These are phyloP conservation scores for Bradypodion ventrale DNA, from an alignment of 2,797 vertebrate genomes.

Conservation along the genomic window DNA sequence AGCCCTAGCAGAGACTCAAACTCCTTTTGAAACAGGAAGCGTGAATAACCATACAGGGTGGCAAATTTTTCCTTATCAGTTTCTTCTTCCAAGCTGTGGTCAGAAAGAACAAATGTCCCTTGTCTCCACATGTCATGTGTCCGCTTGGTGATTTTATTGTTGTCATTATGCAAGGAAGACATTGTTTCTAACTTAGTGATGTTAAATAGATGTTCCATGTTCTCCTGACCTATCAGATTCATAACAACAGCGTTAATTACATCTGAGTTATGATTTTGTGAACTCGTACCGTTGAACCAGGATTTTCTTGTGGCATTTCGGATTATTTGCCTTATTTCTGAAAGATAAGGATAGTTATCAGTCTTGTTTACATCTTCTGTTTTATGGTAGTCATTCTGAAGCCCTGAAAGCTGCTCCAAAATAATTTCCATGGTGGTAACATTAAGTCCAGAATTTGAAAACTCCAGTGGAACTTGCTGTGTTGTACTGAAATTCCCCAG, in stretches of 20 bases:
- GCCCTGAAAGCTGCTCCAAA: neutral
- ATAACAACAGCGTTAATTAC: neutral
- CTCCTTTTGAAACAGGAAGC: conserved; percentile 44
- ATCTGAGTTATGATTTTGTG: conserved; percentile 1
- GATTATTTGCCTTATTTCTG: neutral
- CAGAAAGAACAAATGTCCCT: conserved; percentile 55
- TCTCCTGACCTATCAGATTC: neutral
- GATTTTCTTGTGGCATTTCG: neutral
- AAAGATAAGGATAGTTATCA: neutral
- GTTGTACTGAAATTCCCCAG: neutral
- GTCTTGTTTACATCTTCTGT: neutral
- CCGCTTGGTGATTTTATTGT: conserved; percentile 41
- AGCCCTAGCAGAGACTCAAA: conserved; percentile 15
- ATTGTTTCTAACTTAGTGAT: conserved; percentile 57
- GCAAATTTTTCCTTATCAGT: conserved; percentile 53
- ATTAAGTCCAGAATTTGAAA: conserved; percentile 7
- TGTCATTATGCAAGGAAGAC: conserved; percentile 52
- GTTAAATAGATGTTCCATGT: conserved; percentile 34
- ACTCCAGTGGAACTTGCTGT: neutral
- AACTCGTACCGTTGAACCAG: neutral
- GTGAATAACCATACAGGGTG: conserved; percentile 55
- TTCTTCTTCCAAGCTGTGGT: conserved; percentile 23
- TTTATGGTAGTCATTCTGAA: neutral
- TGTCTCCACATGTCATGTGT: conserved; percentile 56
- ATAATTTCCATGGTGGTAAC: neutral